Evolutionary conservation across 2,113 vertebrate species (phyloP), one percentile per base, ranked within the genome.

Genomic region (Cyanoderma ruficeps): DNA sequence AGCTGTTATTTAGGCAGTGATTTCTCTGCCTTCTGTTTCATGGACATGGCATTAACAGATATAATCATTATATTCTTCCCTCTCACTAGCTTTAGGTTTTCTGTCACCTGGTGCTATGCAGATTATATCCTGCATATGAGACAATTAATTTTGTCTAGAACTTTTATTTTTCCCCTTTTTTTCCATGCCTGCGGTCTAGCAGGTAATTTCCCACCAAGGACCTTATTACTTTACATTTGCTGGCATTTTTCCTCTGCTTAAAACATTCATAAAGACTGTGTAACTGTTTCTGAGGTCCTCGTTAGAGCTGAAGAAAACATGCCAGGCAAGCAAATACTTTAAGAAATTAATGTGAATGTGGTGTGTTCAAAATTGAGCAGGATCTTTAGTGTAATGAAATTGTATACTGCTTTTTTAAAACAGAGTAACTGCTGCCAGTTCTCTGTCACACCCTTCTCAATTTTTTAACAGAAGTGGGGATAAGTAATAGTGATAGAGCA

Each of bases 211-310:
- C 79, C 17, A 90, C 65, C 5, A 33, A 93, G 33, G 74, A 90
- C 84, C 95, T 74, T 86, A 91, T 95, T 97, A 89, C 69, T 72
- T 96, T 84, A 81, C 56, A 52, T 92, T 75, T 55, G 59, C 83
- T 87, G 85, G 57, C 64, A 91, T 93, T 93, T 94, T 61, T 95
- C 22, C 30, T 93, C 70, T 78, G 31, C 42, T 83, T 85, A 39
- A 81, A 83, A 60, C 21, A 69, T 44, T 83, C 79, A 41, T 64
- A 77, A 79, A 80, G 57, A 63, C 39, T 39, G 28, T 70, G 44
- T 61, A 89, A 42, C 82, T 87, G 52, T 82, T 86, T 77, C 71
- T 79, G 78, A 88, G 71, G n/a, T 93, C 47, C 87, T 95, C 78
- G 93, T 93, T 90, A 95, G 35, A 76, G 50, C 10, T 61, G 23